A percentile compares a stretch with the other conserved stretches of the same genome.
These are phyloP conservation scores for Strigamia crassipes DNA, from an alignment of 2,888 invertebrate species.

Conservation along the genomic window DNA sequence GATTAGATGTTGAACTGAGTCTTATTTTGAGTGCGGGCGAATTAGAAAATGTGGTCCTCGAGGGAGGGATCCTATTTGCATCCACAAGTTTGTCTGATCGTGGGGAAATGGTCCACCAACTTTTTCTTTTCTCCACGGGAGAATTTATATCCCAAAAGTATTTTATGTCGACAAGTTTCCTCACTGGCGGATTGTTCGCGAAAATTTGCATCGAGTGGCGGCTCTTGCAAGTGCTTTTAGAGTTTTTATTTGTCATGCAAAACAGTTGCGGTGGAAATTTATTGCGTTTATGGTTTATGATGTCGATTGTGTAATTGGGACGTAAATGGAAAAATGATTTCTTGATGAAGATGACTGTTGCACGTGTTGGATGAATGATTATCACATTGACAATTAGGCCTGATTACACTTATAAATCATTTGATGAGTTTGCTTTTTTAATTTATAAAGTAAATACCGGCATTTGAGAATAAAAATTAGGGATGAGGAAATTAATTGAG, in stretches of 20 bases:
- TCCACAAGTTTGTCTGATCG: conserved; percentile 24
- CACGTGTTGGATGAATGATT: conserved; percentile 32
- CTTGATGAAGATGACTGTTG: conserved; percentile 22
- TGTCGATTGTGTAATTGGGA: conserved; percentile 17
- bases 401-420: conserved; percentile 2
- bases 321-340: conserved; percentile 17
- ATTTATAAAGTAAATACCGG: not conserved
- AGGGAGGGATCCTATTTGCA: conserved; percentile 33
- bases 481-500: not conserved
- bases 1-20: conserved; percentile 1
- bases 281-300: not conserved
- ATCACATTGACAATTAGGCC: conserved; percentile 30
- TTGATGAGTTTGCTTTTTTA: not conserved
- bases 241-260: conserved; percentile 13
- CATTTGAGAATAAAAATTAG: not conserved
- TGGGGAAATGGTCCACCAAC: not conserved
- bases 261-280: conserved; percentile 11
- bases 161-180: conserved; percentile 26
- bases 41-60: conserved; percentile 29
- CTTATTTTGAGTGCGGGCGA: not conserved
- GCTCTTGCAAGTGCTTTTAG: not conserved
- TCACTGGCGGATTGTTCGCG: not conserved
- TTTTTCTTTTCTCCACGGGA: conserved; percentile 20
- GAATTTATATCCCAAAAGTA: conserved; percentile 35
- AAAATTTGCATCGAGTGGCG: conserved; percentile 31